Base-by-base conservation (phyloP, 2,888 invertebrate species). In the Stegophylla sp. region DNA sequence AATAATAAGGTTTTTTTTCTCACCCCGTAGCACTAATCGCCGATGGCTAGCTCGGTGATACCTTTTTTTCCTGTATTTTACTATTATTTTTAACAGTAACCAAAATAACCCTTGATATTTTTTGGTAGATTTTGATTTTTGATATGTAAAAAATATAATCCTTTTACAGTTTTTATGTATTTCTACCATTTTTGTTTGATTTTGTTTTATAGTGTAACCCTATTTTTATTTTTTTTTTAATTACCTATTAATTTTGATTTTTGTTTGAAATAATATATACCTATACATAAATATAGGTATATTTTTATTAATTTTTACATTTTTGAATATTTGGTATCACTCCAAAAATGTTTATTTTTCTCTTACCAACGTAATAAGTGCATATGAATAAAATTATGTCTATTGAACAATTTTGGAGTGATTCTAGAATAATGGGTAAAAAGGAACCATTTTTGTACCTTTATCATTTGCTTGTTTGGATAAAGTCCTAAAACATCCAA, bases 81-180 rank as follows among this genome's bases (percentile, higher is more conserved):
- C 41, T 79, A 51, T 45, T n/a, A 7, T 69, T 61, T 79, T 71
- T 79, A 10, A 61, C 61, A 71, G 34, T 79, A 79, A 79, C 79
- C 45, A 61, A 61, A 61, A 51, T 76, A 75, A 75, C 53, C 64
- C 64, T 75, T 79, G 13, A 61, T 26, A 45, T 34, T 53, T 61
- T 79, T 71, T 71, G 79, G 79, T 79, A 79, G 79, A 48, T 79
- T 71, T 63, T 79, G 69, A 71, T 61, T 79, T 79, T 79, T 79
- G 56, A 71, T 51, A 34, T 41, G 51, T 64, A 64, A 56, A 17
- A 23, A 20, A 71, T 41, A 41, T 71, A 56, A 67, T 41, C 48
- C 34, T 59, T 34, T n/a, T 71, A 71, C 67, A 28, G n/a, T 10
- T 74, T 66, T 77, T 64, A 4, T 66, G 26, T 77, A 59, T 34